Evolutionary conservation across 2,797 vertebrate species (phyloP), one percentile per base, ranked within the genome.

Genomic region (Pseudopleuronectes americanus): DNA sequence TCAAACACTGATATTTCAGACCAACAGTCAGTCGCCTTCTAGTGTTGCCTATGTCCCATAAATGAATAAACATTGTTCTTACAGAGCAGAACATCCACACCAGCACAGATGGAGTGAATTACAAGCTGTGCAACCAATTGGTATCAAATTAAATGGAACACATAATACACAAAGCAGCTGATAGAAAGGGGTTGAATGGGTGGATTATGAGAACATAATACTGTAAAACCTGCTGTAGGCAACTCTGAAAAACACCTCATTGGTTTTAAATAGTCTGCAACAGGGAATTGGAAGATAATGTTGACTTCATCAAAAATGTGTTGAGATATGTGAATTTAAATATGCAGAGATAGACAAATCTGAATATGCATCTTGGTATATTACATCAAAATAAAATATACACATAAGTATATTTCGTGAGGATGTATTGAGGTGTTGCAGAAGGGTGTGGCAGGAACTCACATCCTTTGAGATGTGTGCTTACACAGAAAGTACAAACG

Each of bases 61-160:
- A 85, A 84, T 71, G 61, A 72, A 72, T 60, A 81, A 52, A 85
- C 82, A 87, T 79, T 70, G 61, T 57, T 72, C 72, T 64, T 48
- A 62, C 48, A 71, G 31, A 73, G 76, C 73, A 68, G 69, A 76
- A 77, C 70, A 83, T 24, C 74, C 45, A 74, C 74, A 74, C 48
- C 53, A 52, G 81, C 84, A 76, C 87, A 87, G 87, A 90, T 84
- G 90, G 87, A 85, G 64, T 85, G 64, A 83, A 80, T 89, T 87
- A 89, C 51, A 83, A 83, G 79, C 54, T 74, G 76, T 67, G 71
- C 81, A 77, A 84, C 84, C 77, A 81, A 81, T 73, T 69, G 26
- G 79, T 89, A 87, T 85, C 71, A 73, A 82, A 91, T 90, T 88
- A 86, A 81, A 87, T 67, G 60, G 48, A 80, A 87, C 68, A 90